Evolutionary conservation across 2,797 vertebrate species (phyloP).

Genomic region (Cyclura pinguis): DNA sequence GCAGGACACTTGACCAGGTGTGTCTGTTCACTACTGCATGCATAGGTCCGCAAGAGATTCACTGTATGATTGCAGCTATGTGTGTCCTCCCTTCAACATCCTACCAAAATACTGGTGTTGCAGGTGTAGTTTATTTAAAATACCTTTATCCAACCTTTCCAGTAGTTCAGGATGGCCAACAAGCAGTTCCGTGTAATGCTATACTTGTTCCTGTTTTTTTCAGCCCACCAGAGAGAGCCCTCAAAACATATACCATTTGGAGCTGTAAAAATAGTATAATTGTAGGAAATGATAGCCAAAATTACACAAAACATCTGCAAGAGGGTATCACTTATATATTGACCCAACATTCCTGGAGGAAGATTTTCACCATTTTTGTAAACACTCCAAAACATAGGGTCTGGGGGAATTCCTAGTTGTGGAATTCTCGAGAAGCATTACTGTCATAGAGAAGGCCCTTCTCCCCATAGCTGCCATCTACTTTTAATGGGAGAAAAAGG

Average conservation of each 20-base stretch:
- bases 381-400: neutral
- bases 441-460: neutral
- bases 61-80: neutral
- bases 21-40: neutral
- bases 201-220: neutral
- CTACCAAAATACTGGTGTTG: neutral
- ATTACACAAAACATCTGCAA: neutral
- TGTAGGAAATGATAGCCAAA: neutral
- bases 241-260: neutral
- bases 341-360: too few relatives aligned
- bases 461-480: neutral
- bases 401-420: neutral
- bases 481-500: neutral
- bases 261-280: neutral
- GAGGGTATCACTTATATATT: neutral
- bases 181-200: neutral
- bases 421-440: neutral
- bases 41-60: neutral
- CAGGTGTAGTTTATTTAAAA: neutral
- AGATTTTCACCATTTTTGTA: neutral
- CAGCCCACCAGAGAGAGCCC: neutral
- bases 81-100: neutral
- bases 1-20: neutral
- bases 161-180: neutral
- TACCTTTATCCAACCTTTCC: neutral